These are phyloP conservation scores for Aviceda subcristata DNA, from an alignment of 2,113 vertebrate genomes.

Conservation along the genomic window DNA sequence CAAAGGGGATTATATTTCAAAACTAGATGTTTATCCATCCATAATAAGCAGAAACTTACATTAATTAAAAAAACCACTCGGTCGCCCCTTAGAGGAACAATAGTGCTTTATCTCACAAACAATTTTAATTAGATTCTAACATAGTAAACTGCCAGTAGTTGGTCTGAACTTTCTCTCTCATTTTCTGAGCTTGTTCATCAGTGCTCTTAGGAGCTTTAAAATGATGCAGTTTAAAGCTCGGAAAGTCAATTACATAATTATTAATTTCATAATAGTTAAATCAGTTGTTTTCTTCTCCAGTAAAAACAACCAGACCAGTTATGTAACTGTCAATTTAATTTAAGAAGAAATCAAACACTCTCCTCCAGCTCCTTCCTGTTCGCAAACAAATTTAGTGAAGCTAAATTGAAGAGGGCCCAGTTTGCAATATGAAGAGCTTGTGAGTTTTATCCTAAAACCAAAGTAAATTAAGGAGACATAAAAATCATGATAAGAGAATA, in stretches of 20 bases:
- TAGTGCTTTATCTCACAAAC: background rate
- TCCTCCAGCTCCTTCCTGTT: background rate
- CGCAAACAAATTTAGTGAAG: constrained; percentile 18
- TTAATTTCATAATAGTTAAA: background rate
- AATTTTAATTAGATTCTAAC: constrained; percentile 29
- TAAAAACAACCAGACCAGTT: background rate
- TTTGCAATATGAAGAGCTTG: constrained; percentile 1
- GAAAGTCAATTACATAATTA: background rate
- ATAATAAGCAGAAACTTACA: background rate
- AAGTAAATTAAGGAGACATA: background rate
- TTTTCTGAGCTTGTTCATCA: background rate
- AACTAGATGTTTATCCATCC: background rate
- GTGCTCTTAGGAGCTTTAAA: background rate
- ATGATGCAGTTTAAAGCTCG: background rate
- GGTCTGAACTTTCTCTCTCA: background rate
- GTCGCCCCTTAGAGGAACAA: background rate
- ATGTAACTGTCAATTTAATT: constrained; percentile 17
- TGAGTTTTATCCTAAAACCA: background rate
- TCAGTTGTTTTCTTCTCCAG: background rate
- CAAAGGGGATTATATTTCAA: background rate
- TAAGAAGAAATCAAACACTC: background rate
- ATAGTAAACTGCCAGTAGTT: background rate
- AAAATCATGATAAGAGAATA: constrained; percentile 16
- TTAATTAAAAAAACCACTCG: background rate
- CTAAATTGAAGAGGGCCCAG: background rate